Base-by-base conservation (phyloP, 2,888 invertebrate species). In the Empis livida region DNA sequence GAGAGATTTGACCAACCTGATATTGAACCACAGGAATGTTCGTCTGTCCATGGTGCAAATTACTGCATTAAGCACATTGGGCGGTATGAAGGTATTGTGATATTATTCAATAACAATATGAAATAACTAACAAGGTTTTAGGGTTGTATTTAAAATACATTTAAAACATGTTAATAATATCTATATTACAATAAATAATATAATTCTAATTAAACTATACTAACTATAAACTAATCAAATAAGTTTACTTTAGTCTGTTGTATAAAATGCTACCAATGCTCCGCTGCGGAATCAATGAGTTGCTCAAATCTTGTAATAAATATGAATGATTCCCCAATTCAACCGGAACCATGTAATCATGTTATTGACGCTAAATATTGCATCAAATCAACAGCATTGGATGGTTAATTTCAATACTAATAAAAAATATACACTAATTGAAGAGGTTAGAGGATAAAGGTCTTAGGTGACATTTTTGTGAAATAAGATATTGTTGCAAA, bases 1-100 rank as follows among this genome's bases (percentile, higher is more conserved):
- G 73, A 77, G 49, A 74, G 72, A 57, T 76, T 79, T 60, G 72
- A 71, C 63, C 75, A 75, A 55, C 71, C 75, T 58, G 79, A 80
- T 61, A 74, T 91, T 56, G 61, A 71, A 59, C 80, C 82, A 45
- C 75, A 73, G 56, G 75, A 83, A 58, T 93, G 93, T 69, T 78
- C 82, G 54, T 72, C 76, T 49, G 86, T 94, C 50, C 88, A 87
- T 64, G 82, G 79, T 54, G 92, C 94, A 14, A 77, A 81, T 60
- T 95, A 81, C 68, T 96, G 96, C 70, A 79, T 96, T 57, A 96
- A 96, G 73, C 88, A 90, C 61, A 84, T 89, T 50, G 95, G 95
- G 54, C 78, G 94, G 62, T 89, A 77, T 60, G 90, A 89, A 84
- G 91, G 88, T 87, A 74, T 37, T 44, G 37, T 15, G 42, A 39